These are phyloP conservation scores for Scaptomyza tumidula DNA, from an alignment of 2,888 invertebrate species.

Conservation along the genomic window DNA sequence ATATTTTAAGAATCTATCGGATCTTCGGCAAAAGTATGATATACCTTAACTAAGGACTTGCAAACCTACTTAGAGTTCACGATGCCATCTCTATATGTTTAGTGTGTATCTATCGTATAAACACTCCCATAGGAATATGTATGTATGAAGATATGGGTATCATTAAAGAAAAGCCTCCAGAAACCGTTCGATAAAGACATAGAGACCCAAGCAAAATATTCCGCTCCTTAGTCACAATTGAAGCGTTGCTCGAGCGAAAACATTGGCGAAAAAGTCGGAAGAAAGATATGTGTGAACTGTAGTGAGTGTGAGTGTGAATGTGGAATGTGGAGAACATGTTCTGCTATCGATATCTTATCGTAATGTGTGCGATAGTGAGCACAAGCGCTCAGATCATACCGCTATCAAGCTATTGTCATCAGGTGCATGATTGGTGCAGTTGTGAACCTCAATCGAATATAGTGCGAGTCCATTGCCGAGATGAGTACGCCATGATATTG, in stretches of 20 bases:
- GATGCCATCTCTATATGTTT: background rate
- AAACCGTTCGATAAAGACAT: conserved; percentile 29
- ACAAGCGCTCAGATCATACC: conserved; percentile 57
- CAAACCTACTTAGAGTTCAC: background rate
- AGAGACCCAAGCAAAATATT: conserved; percentile 11
- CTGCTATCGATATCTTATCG: conserved; percentile 35
- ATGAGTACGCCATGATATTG: conserved; percentile 64
- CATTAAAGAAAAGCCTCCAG: conserved; percentile 25
- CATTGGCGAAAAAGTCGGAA: conserved; percentile 7
- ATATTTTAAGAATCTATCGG: too few relatives aligned
- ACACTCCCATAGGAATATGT: background rate
- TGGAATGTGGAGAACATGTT: conserved; percentile 36
- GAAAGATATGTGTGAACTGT: conserved; percentile 4
- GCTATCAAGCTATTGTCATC: conserved; percentile 57
- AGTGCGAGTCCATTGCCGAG: conserved; percentile 57
- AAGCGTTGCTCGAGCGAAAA: conserved; percentile 21
- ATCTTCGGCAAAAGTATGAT: too few relatives aligned
- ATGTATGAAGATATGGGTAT: conserved; percentile 18
- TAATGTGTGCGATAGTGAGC: conserved; percentile 16
- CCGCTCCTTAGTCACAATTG: conserved; percentile 47
- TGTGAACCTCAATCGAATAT: conserved; percentile 65
- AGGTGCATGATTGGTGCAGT: conserved; percentile 34
- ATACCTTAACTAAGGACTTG: too few relatives aligned
- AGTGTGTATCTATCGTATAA: conserved; percentile 1
- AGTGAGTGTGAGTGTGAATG: conserved; percentile 13